Evolutionary conservation across 2,113 vertebrate species (phyloP).

Genomic region (Malurus cyaneus): DNA sequence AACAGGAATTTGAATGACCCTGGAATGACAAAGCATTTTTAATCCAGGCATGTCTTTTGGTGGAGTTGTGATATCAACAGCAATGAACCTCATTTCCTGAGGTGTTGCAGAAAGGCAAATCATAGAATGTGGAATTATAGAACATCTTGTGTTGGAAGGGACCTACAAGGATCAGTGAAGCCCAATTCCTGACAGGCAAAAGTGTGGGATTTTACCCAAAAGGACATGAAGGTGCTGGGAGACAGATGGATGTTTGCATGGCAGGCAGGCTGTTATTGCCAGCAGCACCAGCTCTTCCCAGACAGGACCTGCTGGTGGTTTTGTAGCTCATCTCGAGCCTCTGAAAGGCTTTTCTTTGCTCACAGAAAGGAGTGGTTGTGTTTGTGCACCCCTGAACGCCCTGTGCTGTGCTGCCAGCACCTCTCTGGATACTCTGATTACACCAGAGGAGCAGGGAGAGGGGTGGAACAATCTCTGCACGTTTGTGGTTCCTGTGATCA

Average conservation of each 20-base stretch:
- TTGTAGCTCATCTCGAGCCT: background rate
- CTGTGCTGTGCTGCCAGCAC: background rate
- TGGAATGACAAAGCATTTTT: background rate
- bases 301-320: background rate
- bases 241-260: background rate
- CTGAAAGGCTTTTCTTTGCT: background rate
- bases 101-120: background rate
- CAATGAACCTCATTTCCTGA: background rate
- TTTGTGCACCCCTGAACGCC: background rate
- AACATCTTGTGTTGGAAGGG: background rate
- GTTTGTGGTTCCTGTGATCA: background rate
- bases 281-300: slow-evolving; percentile 14
- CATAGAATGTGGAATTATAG: background rate
- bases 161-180: background rate
- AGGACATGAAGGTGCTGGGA: background rate
- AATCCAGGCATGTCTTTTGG: background rate
- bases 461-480: background rate
- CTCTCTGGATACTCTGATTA: background rate
- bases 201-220: background rate
- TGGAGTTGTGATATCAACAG: background rate
- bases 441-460: background rate
- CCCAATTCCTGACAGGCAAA: background rate
- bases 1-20: background rate
- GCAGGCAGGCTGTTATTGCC: background rate
- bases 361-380: background rate